Conservation (phyloP, 1,140 invertebrate species). For the Rhizoglyphus robini region DNA sequence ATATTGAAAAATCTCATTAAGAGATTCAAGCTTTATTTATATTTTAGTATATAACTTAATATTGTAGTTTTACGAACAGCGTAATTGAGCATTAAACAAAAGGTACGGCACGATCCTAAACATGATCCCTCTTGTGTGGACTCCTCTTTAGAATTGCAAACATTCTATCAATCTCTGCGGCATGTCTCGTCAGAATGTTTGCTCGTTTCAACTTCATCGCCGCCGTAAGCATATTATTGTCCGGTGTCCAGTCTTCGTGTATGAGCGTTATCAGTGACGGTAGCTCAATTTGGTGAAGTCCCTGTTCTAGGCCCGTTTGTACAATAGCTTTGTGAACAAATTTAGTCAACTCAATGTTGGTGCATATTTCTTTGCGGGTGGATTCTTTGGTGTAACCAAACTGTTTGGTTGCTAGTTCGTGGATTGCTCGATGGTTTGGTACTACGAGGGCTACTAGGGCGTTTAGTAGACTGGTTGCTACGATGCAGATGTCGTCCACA, state of each 20-base stretch:
- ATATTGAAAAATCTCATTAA: too few relatives aligned
- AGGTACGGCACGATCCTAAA: too few relatives aligned
- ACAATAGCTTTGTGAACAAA: neutral
- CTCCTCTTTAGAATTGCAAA: neutral
- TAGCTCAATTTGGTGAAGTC: conserved; percentile 32
- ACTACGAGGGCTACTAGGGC: conserved; percentile 81
- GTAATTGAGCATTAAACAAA: too few relatives aligned
- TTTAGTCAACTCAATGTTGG: conserved; percentile 45
- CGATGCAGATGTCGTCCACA: conserved; percentile 89
- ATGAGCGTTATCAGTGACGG: conserved; percentile 35
- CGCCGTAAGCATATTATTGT: conserved; percentile 41
- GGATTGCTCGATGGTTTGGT: conserved; percentile 52
- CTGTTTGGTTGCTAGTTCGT: conserved; percentile 49
- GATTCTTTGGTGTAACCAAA: conserved; percentile 34
- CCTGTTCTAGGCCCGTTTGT: neutral
- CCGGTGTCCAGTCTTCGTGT: conserved; percentile 38
- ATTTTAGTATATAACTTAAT: too few relatives aligned
- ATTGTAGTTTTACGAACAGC: too few relatives aligned
- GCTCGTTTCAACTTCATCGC: conserved; percentile 35
- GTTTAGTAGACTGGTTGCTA: conserved; percentile 66
- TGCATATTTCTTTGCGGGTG: neutral
- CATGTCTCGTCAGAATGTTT: conserved; percentile 11
- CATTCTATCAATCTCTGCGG: neutral
- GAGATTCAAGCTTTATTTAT: too few relatives aligned
- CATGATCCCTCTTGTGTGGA: too few relatives aligned